Evolutionary conservation across 2,888 invertebrate genomes (phyloP), one percentile per base, ranked within the genome.

Genomic region (Tryphoninae sp.): DNA sequence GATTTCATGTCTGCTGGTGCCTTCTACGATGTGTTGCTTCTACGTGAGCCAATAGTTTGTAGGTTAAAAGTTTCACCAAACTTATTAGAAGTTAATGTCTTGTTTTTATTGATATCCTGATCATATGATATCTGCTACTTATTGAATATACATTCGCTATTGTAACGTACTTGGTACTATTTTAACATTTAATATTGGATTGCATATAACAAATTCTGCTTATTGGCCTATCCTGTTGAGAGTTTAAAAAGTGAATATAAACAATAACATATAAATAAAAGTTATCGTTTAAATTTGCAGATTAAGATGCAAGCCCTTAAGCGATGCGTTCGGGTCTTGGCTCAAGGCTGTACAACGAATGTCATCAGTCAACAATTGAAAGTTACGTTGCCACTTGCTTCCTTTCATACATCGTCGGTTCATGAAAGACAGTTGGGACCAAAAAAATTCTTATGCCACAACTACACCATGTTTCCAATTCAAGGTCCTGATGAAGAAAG

Each of bases 381-480:
- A 59, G 49, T 49, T 11, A 2, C 71, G 58, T 61, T 59, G 8
- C 77, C 80, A 1, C 23, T 49, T 3, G 55, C 78, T 26, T 78
- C 74, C 65, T 78, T 89, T 67, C 87, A 88, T 65, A 85, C 84
- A 16, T 85, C 88, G 16, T 23, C 75, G 1, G 22, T 77, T 51
- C 68, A 65, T 19, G 42, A 23, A 0, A 16, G 51, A 1, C 4
- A 67, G 1, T 42, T 45, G 26, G 3, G 89, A 8, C 95, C 95
- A 0, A 93, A 88, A 81, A 92, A 92, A 61, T 97, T 96, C 94
- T 85, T 95, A 78, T 86, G 90, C 16, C 92, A 95, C 85, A 98
- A 98, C 92, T 94, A 96, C 74, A 94, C 94, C 87, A 93, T 98
- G 7, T 97, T 95, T 92, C 96, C 97, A 22, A 97, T 98, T 33